A percentile compares a stretch with the other conserved stretches of the same genome.
These are phyloP conservation scores for Xylocopa sonorina DNA, from an alignment of 1,140 invertebrate species.

Conservation along the genomic window DNA sequence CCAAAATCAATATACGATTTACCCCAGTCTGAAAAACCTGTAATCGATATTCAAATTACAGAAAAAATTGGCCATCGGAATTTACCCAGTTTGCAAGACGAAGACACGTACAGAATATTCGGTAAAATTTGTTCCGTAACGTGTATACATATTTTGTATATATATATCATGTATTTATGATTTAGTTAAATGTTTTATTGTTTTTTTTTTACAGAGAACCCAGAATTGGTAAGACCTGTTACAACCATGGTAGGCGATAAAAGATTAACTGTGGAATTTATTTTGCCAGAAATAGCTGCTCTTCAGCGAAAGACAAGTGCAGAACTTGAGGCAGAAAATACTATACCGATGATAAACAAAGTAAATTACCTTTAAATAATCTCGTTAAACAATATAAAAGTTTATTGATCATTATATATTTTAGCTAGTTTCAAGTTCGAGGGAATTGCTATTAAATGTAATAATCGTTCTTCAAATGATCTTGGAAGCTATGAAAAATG, in stretches of 20 bases:
- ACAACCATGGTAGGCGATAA: constrained; percentile 71
- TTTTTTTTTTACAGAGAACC: constrained; percentile 74
- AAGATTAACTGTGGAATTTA: constrained; percentile 74
- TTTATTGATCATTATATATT: constrained; percentile 33
- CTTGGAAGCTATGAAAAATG: constrained; percentile 75
- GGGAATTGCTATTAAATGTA: constrained; percentile 75
- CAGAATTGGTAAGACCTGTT: constrained; percentile 77
- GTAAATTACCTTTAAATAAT: constrained; percentile 53
- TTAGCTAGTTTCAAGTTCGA: constrained; percentile 73
- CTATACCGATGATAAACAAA: constrained; percentile 76
- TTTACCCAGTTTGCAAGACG: constrained; percentile 78
- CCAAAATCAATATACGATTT: constrained; percentile 71
- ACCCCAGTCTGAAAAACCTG: constrained; percentile 73
- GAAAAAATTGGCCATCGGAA: constrained; percentile 77
- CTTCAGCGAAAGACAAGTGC: constrained; percentile 69
- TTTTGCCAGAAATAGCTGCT: constrained; percentile 69
- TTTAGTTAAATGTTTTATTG: constrained; percentile 8
- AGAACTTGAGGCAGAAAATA: constrained; percentile 73
- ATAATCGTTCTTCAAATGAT: constrained; percentile 73
- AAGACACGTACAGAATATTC: constrained; percentile 76
- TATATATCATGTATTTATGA: too few species aligned
- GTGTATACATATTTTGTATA: too few species aligned
- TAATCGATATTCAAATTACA: constrained; percentile 74
- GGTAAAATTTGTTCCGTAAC: constrained; percentile 61
- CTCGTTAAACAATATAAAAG: not conserved